Evolutionary conservation across 2,113 vertebrate species (phyloP).

Genomic region (Corythornis cristatus): DNA sequence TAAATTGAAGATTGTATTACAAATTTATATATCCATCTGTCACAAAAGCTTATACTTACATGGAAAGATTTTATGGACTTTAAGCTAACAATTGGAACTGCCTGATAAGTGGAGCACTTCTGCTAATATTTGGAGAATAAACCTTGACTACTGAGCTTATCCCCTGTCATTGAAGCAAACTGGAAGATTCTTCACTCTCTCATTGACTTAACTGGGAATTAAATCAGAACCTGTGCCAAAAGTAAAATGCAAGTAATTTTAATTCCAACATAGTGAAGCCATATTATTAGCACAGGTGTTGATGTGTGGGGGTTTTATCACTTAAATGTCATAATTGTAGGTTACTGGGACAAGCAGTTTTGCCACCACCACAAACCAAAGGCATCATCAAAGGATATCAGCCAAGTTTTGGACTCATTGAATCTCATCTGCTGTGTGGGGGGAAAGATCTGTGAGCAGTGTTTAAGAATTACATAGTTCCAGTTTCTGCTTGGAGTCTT

Average conservation of each 20-base stretch:
- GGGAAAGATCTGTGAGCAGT: neutral
- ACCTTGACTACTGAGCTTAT: neutral
- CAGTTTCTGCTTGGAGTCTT: neutral
- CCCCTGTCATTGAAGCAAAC: neutral
- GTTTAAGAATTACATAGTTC: neutral
- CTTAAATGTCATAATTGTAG: neutral
- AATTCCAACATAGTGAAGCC: neutral
- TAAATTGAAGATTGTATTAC: neutral
- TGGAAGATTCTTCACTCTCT: neutral
- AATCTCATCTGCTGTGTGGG: neutral
- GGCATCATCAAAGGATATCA: neutral
- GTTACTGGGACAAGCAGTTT: neutral
- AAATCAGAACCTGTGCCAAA: neutral
- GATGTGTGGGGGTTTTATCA: neutral
- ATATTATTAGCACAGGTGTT: neutral
- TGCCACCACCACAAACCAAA: neutral
- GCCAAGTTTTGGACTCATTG: neutral
- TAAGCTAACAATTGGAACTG: neutral
- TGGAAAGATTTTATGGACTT: neutral
- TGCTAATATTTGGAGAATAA: slow-evolving; percentile 31
- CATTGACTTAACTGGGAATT: neutral
- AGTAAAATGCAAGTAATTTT: neutral
- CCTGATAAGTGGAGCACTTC: neutral
- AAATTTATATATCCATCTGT: neutral
- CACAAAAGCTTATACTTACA: neutral